These are phyloP conservation scores for Dendronephthya gigantea DNA, from an alignment of 64 coral and sea anemone genomes.

Conservation along the genomic window DNA sequence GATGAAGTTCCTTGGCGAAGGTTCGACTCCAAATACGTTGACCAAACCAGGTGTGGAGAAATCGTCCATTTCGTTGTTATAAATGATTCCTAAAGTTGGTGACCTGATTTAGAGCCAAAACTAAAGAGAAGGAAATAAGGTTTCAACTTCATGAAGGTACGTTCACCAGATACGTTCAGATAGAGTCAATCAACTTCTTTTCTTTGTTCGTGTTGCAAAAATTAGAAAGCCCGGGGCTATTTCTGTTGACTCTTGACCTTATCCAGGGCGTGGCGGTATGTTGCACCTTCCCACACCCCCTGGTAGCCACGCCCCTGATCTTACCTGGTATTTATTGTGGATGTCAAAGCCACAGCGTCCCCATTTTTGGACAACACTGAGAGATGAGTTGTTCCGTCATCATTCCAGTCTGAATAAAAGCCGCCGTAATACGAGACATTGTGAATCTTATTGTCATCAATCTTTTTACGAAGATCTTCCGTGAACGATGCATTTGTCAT, in stretches of 20 bases:
- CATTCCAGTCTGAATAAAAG: neutral
- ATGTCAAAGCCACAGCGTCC: neutral
- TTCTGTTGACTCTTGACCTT: too few relatives aligned
- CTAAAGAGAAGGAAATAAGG: neutral
- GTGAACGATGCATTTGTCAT: neutral
- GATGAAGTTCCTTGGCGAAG: slow-evolving; percentile 54
- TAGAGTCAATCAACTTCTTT: too few relatives aligned
- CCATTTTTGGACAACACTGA: neutral
- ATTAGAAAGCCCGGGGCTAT: too few relatives aligned
- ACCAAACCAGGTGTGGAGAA: slow-evolving; percentile 53
- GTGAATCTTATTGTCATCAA: neutral
- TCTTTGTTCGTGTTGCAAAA: too few relatives aligned
- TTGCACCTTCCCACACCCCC: too few relatives aligned
- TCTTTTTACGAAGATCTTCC: neutral
- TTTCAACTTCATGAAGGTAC: too few relatives aligned
- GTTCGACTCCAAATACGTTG: slow-evolving; percentile 51
- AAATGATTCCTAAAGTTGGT: slow-evolving; percentile 41
- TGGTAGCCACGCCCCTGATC: too few relatives aligned
- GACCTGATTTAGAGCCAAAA: neutral
- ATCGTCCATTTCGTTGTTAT: slow-evolving; percentile 98
- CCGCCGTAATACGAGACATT: neutral
- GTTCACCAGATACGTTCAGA: too few relatives aligned
- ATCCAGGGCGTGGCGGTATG: too few relatives aligned
- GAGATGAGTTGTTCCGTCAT: neutral
- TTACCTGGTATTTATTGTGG: neutral